Percentiles rank a stretch among this genome's conserved stretches.
These are phyloP conservation scores for Myotis pilosus DNA, from an alignment of 2,797 vertebrate genomes.

Conservation along the genomic window DNA sequence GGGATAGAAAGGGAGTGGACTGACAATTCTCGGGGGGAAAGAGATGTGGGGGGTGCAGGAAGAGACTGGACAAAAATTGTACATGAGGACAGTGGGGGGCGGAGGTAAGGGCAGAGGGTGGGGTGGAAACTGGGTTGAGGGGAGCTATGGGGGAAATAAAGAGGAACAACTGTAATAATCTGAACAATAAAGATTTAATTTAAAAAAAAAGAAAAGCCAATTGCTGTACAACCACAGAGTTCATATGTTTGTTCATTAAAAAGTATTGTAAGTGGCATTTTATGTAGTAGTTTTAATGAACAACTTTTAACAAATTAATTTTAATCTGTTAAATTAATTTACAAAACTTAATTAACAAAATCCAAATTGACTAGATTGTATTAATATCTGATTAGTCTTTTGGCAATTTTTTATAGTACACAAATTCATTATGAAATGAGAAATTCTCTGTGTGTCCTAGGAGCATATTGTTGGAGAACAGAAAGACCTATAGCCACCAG, in stretches of 20 bases:
- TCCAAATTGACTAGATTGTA: not conserved
- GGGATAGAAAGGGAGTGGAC: no score
- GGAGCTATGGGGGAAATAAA: no score
- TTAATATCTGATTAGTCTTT: not conserved
- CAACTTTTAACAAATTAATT: not conserved
- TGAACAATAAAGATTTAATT: no score
- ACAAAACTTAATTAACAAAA: not conserved
- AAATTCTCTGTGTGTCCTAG: not conserved
- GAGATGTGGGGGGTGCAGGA: no score
- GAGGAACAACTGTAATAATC: no score
- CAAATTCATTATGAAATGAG: slow-evolving; percentile 19
- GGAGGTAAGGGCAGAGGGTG: no score
- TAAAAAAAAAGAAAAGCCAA: not conserved
- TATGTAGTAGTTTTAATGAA: not conserved
- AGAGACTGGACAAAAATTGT: no score
- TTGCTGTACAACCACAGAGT: not conserved
- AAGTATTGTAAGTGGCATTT: not conserved
- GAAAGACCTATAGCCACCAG: not conserved
- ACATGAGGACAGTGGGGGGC: no score
- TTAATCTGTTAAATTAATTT: slow-evolving; percentile 18
- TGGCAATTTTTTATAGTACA: not conserved
- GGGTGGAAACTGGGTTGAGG: no score
- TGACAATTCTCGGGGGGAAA: no score
- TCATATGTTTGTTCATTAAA: slow-evolving; percentile 31
- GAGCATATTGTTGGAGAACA: not conserved